Evolutionary conservation across 2,888 invertebrate species (phyloP).

Genomic region (Buathra laborator): DNA sequence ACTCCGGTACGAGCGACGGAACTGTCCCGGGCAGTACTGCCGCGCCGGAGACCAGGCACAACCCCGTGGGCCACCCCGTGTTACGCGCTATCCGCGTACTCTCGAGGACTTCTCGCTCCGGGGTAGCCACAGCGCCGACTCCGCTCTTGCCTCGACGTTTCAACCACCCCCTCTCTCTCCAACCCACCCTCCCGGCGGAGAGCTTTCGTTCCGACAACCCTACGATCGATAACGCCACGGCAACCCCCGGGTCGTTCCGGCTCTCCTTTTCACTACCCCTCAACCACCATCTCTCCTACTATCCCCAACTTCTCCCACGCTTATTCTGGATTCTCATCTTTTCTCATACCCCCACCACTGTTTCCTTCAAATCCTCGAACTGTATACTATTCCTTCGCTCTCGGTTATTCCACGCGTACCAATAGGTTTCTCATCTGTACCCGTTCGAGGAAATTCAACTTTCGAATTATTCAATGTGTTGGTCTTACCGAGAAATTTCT

Average conservation of each 20-base stretch:
- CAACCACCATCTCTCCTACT: not conserved
- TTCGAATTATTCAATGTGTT: not conserved
- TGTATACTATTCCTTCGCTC: too few relatives aligned
- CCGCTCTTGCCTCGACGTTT: constrained; percentile 7
- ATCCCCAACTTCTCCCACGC: constrained; percentile 23
- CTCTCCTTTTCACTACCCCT: constrained; percentile 69
- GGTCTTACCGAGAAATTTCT: too few relatives aligned
- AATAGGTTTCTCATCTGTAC: not conserved
- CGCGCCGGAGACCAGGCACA: constrained; percentile 73
- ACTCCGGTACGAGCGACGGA: constrained; percentile 72
- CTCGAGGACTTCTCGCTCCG: constrained; percentile 54
- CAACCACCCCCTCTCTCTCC: not conserved
- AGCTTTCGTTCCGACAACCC: constrained; percentile 76
- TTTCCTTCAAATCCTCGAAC: not conserved
- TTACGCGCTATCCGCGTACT: constrained; percentile 64
- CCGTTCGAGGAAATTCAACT: not conserved
- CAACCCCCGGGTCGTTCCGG: constrained; percentile 80
- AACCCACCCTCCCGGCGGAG: constrained; percentile 23
- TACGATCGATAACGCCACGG: constrained; percentile 82
- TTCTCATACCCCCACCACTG: constrained; percentile 39
- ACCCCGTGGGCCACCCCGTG: constrained; percentile 61
- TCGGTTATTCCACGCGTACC: too few relatives aligned
- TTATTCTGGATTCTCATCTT: constrained; percentile 39
- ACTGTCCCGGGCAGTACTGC: constrained; percentile 80
- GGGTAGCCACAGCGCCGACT: constrained; percentile 40